Conservation (phyloP, 92 coral and sea anemone species). For the Diadumene lineata region DNA sequence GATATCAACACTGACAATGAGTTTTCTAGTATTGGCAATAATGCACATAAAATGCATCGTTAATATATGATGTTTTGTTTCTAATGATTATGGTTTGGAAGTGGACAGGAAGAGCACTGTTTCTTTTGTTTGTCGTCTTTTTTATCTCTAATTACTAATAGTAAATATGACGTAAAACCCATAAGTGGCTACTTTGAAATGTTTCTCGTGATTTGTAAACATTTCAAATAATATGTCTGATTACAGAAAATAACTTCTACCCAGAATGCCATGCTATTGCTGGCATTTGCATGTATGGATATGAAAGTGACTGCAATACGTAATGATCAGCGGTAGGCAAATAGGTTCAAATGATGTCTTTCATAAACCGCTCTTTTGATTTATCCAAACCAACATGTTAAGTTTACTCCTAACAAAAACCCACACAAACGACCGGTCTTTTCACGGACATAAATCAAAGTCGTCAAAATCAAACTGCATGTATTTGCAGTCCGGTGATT, state of each 20-base stretch:
- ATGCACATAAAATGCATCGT: neutral
- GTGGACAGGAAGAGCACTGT: neutral
- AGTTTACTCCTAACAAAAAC: too few relatives aligned
- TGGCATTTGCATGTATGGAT: too few relatives aligned
- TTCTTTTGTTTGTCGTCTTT: neutral
- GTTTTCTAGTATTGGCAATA: neutral
- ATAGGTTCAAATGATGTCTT: too few relatives aligned
- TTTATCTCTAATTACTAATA: neutral
- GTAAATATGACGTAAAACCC: neutral
- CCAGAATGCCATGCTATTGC: too few relatives aligned
- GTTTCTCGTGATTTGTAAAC: neutral
- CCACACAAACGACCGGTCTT: too few relatives aligned
- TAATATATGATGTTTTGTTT: neutral
- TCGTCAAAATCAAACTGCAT: too few relatives aligned
- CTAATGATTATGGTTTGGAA: neutral
- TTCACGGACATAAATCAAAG: too few relatives aligned
- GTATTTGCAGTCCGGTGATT: too few relatives aligned
- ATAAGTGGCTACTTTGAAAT: neutral
- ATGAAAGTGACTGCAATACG: too few relatives aligned
- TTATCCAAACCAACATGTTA: too few relatives aligned
- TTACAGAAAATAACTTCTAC: neutral
- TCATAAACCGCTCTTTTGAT: too few relatives aligned
- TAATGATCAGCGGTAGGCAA: too few relatives aligned
- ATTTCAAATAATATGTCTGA: neutral
- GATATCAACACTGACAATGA: neutral